Conservation (phyloP, 2,797 vertebrate genomes). For the Cossypha polioptera region DNA sequence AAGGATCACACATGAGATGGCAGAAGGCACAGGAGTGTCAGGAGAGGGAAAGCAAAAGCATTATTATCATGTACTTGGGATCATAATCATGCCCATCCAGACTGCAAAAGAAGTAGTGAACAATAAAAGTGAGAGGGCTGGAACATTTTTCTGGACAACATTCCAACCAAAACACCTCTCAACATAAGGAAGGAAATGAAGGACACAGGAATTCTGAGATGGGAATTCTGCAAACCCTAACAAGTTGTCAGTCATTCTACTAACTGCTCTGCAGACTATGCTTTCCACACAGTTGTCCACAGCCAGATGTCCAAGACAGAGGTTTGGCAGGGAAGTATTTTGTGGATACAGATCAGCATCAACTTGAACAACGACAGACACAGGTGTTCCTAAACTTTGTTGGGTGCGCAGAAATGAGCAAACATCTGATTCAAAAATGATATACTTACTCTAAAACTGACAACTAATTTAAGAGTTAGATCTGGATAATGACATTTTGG, state of each 20-base stretch:
- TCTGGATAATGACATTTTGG: neutral
- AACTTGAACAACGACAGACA: neutral
- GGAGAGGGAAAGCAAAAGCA: neutral
- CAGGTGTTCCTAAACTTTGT: neutral
- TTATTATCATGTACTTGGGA: neutral
- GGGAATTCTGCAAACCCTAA: neutral
- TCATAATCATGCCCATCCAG: neutral
- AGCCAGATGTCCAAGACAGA: rapidly evolving
- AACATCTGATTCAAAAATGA: neutral
- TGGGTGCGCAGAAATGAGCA: neutral
- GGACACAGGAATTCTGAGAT: neutral
- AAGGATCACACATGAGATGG: neutral
- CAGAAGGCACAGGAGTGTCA: neutral
- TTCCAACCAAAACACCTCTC: neutral
- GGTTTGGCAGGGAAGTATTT: neutral
- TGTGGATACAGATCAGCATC: neutral
- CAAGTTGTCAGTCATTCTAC: neutral
- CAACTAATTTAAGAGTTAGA: neutral
- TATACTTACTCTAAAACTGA: neutral
- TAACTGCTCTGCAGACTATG: neutral
- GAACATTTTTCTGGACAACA: neutral
- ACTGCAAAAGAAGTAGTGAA: neutral
- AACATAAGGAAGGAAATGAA: neutral
- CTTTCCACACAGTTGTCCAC: neutral
- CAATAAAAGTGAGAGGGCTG: neutral